A percentile compares a stretch with the other conserved stretches of the same genome.
phyloP scores from a whole-genome alignment of 2,888 invertebrate species.

The Tiliacea citrago region DNA sequence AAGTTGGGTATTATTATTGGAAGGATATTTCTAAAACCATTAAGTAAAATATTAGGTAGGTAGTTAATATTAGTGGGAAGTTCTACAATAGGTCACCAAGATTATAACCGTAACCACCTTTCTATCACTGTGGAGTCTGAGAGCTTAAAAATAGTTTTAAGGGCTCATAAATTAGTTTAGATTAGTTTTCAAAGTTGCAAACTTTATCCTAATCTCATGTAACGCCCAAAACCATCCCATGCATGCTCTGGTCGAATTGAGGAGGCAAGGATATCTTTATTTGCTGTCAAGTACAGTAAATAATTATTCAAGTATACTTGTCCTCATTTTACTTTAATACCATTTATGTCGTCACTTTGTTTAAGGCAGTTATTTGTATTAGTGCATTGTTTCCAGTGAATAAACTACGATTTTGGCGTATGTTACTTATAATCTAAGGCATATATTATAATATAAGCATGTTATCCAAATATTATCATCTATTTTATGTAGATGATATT shows the following conservation, averaged over 20 bases:
- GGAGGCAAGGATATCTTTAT: neutral
- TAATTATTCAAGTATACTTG: neutral
- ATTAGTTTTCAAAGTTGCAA: neutral
- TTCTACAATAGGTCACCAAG: neutral
- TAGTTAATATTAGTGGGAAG: conserved; percentile 6
- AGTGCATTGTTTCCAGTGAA: neutral
- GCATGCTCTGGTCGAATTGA: neutral
- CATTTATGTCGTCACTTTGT: neutral
- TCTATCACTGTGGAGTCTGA: neutral
- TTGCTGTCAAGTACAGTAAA: neutral
- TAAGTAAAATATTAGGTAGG: neutral
- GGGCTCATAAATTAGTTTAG: neutral
- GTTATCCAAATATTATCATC: conserved; percentile 9
- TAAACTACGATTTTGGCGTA: conserved; percentile 3
- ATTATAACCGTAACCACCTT: neutral
- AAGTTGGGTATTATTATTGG: conserved; percentile 26
- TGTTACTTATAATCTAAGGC: neutral
- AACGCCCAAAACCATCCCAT: neutral
- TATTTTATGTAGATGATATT: neutral
- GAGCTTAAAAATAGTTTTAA: neutral
- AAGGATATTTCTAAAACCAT: neutral
- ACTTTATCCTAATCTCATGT: neutral
- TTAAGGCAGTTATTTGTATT: conserved; percentile 1
- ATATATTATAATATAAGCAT: neutral
- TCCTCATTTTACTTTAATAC: neutral